These are phyloP conservation scores for Nothura maculosa DNA, from an alignment of 2,797 vertebrate genomes.

Conservation along the genomic window DNA sequence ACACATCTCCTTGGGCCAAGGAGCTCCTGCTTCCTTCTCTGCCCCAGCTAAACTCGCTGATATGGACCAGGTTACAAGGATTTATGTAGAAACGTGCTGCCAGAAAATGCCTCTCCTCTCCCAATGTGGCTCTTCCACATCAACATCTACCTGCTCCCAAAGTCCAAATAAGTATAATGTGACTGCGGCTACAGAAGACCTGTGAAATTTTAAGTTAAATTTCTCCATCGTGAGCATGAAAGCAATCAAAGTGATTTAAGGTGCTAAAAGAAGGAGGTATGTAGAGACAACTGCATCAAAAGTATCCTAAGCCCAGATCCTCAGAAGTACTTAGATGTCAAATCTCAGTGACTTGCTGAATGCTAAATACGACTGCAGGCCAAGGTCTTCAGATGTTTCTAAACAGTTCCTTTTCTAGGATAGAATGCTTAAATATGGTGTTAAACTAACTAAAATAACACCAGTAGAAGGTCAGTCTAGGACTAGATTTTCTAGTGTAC, in stretches of 20 bases:
- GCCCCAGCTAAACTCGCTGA: background rate
- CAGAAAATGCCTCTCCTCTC: background rate
- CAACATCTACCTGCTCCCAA: background rate
- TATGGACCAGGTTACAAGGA: background rate
- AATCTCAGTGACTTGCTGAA: background rate
- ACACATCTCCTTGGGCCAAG: background rate
- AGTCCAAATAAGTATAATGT: background rate
- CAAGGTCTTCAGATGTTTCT: background rate
- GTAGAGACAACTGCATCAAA: background rate
- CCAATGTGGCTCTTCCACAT: background rate
- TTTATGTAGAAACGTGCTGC: background rate
- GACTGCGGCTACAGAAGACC: background rate
- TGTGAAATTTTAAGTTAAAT: background rate
- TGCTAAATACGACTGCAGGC: background rate
- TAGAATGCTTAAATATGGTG: background rate
- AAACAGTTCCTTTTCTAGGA: background rate
- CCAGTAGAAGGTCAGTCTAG: background rate
- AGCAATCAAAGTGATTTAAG: accelerated
- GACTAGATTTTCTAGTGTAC: background rate
- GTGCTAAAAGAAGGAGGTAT: background rate
- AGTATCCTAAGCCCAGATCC: background rate
- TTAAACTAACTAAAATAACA: background rate
- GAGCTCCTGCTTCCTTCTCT: background rate
- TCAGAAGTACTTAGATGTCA: background rate
- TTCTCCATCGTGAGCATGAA: background rate